Evolutionary conservation across 2,797 vertebrate species (phyloP).

Genomic region (Scomberomorus guttatus): DNA sequence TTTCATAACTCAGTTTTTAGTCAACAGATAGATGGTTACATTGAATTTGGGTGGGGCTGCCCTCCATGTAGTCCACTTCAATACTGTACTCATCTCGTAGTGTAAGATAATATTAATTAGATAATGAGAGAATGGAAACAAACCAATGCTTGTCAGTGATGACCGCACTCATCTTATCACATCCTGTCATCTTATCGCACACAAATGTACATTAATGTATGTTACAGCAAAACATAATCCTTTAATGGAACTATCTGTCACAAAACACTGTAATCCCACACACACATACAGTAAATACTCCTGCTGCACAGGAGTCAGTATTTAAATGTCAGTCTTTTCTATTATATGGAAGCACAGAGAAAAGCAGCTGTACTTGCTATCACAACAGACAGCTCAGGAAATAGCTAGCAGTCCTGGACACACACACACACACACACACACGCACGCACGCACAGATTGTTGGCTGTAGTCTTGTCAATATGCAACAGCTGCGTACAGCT

Average conservation of each 20-base stretch:
- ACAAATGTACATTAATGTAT: conserved; percentile 33
- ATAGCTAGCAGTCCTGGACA: conserved; percentile 67
- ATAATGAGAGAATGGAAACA: conserved; percentile 32
- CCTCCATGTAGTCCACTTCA: not conserved
- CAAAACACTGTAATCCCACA: not conserved
- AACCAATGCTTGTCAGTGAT: conserved; percentile 6
- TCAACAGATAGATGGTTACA: conserved; percentile 3
- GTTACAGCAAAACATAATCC: conserved; percentile 12
- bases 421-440: conserved; percentile 28
- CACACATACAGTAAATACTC: not conserved
- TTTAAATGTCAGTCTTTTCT: conserved; percentile 46
- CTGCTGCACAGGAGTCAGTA: conserved; percentile 35
- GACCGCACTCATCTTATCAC: conserved; percentile 6
- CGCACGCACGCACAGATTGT: conserved; percentile 28
- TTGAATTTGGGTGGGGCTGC: not conserved
- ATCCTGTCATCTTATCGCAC: conserved; percentile 7
- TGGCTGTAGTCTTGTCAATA: conserved; percentile 61
- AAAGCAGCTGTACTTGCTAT: conserved; percentile 68
- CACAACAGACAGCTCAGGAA: conserved; percentile 74
- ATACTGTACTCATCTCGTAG: not conserved
- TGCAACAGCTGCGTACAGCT: conserved; percentile 74
- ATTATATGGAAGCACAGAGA: conserved; percentile 42
- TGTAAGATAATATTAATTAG: conserved; percentile 18
- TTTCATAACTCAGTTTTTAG: conserved; percentile 16
- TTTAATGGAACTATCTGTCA: not conserved